Evolutionary conservation across 2,113 vertebrate species (phyloP).

Genomic region (Xenopus laevis): DNA sequence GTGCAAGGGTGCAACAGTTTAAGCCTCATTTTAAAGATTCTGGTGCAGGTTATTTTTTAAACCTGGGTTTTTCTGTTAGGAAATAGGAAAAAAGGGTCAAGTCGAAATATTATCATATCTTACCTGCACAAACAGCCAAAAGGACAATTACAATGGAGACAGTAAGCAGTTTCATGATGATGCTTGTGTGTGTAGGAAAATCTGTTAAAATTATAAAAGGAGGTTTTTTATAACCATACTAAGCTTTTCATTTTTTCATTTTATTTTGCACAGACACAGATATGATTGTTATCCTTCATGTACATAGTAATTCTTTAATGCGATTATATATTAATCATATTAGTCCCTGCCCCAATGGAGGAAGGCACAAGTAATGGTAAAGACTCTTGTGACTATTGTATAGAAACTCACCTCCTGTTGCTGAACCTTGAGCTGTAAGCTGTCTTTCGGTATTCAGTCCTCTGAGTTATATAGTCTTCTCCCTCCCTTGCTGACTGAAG

Average conservation of each 20-base stretch:
- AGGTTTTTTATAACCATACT: not conserved
- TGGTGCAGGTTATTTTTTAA: no score
- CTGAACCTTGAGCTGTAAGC: not conserved
- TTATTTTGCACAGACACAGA: no score
- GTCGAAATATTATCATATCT: not conserved
- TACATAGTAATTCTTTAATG: no score
- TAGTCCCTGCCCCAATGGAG: no score
- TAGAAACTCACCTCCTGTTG: slow-evolving; percentile 16
- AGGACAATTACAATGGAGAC: slow-evolving; percentile 13
- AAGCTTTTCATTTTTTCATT: not conserved
- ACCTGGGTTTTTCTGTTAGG: no score
- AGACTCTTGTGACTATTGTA: no score
- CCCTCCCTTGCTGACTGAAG: not conserved
- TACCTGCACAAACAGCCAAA: slow-evolving; percentile 20
- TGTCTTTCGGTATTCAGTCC: slow-evolving; percentile 1
- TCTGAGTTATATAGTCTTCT: slow-evolving; percentile 22
- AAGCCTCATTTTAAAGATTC: no score
- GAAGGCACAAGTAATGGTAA: no score
- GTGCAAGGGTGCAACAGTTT: no score
- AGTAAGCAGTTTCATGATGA: slow-evolving; percentile 21
- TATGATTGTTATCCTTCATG: no score
- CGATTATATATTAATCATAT: no score
- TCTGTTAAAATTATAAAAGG: slow-evolving; percentile 6
- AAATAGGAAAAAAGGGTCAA: not conserved
- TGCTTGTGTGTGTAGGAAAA: no score